phyloP scores from a whole-genome alignment of 2,113 vertebrate species.

The Heterochromis multidens region DNA sequence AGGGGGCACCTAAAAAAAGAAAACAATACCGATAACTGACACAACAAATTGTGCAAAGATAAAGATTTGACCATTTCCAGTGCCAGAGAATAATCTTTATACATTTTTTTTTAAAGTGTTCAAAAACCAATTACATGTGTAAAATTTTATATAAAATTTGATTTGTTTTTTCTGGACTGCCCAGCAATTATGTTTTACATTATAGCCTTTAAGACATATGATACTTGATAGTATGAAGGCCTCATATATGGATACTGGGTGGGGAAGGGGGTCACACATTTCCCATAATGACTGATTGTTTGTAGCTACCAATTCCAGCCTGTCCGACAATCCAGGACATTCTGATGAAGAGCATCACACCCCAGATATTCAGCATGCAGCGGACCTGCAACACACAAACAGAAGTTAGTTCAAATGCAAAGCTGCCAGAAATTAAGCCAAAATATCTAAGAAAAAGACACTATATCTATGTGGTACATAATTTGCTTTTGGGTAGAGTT shows the following conservation, averaged over 20 bases:
- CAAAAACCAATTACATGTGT: too few relatives aligned
- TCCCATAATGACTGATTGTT: not conserved
- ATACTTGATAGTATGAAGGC: too few relatives aligned
- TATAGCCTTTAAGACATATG: too few relatives aligned
- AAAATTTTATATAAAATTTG: too few relatives aligned
- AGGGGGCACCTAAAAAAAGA: too few relatives aligned
- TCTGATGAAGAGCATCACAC: slow-evolving; percentile 98
- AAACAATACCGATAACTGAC: too few relatives aligned
- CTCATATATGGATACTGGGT: not conserved
- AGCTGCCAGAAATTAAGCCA: not conserved
- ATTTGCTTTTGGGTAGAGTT: not conserved
- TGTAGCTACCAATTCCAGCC: slow-evolving; percentile 88
- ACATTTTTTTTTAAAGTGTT: too few relatives aligned
- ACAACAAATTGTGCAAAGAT: too few relatives aligned
- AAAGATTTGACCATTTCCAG: too few relatives aligned
- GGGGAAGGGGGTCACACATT: not conserved
- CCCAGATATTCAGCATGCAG: slow-evolving; percentile 99
- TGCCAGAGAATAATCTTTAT: too few relatives aligned
- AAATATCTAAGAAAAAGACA: not conserved
- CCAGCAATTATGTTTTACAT: too few relatives aligned
- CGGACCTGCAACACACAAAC: slow-evolving; percentile 79
- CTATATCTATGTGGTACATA: not conserved
- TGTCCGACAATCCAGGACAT: slow-evolving; percentile 98
- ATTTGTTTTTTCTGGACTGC: too few relatives aligned
- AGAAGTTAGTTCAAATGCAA: not conserved